These are phyloP conservation scores for Adoxophyes honmai DNA, from an alignment of 1,140 invertebrate species.

Conservation along the genomic window DNA sequence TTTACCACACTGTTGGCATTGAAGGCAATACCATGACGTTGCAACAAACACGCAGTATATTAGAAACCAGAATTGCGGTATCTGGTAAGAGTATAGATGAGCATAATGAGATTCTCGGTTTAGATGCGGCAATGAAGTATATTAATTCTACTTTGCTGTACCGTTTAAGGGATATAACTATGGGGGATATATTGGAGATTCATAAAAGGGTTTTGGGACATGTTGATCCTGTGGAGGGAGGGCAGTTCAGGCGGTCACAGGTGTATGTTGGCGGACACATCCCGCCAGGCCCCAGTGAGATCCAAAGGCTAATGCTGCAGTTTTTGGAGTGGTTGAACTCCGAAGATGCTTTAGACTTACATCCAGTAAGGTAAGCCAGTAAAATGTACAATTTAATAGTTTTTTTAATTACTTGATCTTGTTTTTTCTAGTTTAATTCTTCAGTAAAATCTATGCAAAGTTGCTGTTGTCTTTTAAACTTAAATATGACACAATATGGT, in stretches of 20 bases:
- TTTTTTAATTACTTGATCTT: too few species aligned
- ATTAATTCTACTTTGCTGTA: constrained; percentile 94
- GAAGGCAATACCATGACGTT: constrained; percentile 98
- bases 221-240: constrained; percentile 93
- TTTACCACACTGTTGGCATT: constrained; percentile 98
- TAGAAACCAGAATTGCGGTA: constrained; percentile 95
- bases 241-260: constrained; percentile 88
- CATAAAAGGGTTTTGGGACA: constrained; percentile 95
- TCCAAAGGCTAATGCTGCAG: constrained; percentile 89
- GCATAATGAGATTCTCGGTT: constrained; percentile 96
- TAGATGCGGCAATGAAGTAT: constrained; percentile 97
- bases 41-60: constrained; percentile 93
- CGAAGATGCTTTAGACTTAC: constrained; percentile 88
- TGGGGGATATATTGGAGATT: constrained; percentile 95
- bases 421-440: too few species aligned
- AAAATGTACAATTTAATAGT: too few species aligned
- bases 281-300: constrained; percentile 89
- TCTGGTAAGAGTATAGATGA: constrained; percentile 96
- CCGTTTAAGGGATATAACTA: constrained; percentile 83
- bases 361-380: constrained; percentile 88
- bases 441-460: too few species aligned
- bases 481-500: too few species aligned
- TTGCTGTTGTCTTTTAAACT: too few species aligned
- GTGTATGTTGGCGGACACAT: constrained; percentile 96
- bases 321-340: constrained; percentile 95